Conservation (phyloP, 2,113 vertebrate species). For the Malurus melanocephalus region DNA sequence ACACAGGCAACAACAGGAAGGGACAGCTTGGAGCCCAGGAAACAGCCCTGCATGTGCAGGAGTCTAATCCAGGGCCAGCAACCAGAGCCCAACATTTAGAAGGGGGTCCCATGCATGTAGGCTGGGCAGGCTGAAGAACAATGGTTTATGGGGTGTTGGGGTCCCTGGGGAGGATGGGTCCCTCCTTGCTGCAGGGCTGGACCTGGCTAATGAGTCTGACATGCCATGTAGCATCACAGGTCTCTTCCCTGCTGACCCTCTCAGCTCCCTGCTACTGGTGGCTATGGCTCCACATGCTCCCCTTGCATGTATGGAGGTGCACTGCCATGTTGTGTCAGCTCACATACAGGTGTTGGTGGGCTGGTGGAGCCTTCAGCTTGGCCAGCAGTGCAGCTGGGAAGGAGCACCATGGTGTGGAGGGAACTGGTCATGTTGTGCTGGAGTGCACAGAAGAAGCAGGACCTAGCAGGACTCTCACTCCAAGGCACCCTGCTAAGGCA, state of each 20-base stretch:
- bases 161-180: background rate
- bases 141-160: background rate
- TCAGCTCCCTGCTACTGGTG: background rate
- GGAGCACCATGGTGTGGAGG: rapidly evolving
- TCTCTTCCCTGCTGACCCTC: background rate
- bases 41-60: background rate
- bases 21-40: background rate
- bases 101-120: rapidly evolving
- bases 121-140: background rate
- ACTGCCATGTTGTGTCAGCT: background rate
- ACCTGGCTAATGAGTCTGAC: background rate
- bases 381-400: background rate
- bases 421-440: background rate
- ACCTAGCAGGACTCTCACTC: background rate
- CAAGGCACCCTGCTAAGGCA: background rate
- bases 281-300: background rate
- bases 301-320: background rate
- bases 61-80: background rate
- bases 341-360: background rate
- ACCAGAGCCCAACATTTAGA: background rate
- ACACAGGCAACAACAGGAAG: background rate
- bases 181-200: background rate
- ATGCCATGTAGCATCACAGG: rapidly evolving
- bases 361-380: background rate
- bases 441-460: background rate